These are phyloP conservation scores for Microcebus griseorufus DNA, from an alignment of 2,113 vertebrate genomes.

Conservation along the genomic window DNA sequence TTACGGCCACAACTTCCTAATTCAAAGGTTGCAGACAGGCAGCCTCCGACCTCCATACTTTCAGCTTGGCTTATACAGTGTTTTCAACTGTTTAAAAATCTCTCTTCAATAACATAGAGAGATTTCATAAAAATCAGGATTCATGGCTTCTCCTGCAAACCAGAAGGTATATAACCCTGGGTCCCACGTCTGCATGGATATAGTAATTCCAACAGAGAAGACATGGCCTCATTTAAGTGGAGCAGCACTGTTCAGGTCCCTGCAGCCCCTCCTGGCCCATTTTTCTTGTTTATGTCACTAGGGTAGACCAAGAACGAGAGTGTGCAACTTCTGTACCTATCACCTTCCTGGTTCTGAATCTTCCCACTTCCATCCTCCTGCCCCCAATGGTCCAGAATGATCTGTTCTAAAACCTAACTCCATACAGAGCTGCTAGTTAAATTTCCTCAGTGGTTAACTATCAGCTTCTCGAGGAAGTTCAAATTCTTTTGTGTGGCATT, in stretches of 20 bases:
- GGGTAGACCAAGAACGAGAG: no score
- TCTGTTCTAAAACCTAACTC: neutral
- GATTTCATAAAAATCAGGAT: neutral
- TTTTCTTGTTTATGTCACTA: neutral
- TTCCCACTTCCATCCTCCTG: neutral
- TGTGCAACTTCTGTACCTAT: neutral
- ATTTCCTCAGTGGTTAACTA: neutral
- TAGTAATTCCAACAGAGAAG: neutral
- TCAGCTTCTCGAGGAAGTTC: neutral
- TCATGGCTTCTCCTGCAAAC: neutral
- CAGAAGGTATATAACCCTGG: neutral
- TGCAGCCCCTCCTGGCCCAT: fast-evolving
- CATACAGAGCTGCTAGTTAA: neutral
- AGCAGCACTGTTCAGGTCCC: neutral
- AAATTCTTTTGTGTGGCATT: neutral
- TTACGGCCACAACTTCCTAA: neutral
- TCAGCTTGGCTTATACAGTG: neutral
- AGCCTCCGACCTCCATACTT: neutral
- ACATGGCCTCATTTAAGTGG: neutral
- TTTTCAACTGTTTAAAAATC: neutral
- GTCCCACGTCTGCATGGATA: fast-evolving
- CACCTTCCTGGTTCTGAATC: neutral
- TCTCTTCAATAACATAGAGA: neutral
- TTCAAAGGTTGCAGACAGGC: neutral
- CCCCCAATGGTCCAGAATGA: neutral